A percentile compares a stretch with the other conserved stretches of the same genome.
Conservation (phyloP, 1,140 invertebrate species). For the Halictus rubicundus region DNA sequence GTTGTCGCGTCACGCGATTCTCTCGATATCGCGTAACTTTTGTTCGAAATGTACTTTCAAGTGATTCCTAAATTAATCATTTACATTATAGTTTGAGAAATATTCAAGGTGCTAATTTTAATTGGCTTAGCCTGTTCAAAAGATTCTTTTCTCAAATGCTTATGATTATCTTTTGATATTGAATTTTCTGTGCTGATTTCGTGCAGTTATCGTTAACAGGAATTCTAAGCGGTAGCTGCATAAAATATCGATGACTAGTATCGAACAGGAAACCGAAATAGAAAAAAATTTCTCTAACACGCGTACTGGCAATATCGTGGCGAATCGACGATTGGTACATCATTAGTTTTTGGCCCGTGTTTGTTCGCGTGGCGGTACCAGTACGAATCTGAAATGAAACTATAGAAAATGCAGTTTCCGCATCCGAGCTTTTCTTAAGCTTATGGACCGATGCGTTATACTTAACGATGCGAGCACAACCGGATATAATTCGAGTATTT, state of each 20-base stretch:
- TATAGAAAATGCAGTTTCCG: background rate
- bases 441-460: background rate
- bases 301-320: background rate
- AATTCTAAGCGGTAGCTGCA: background rate
- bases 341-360: background rate
- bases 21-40: no score
- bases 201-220: conserved; percentile 4
- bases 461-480: background rate
- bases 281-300: conserved; percentile 2
- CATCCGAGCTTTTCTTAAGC: background rate
- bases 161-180: background rate
- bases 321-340: background rate
- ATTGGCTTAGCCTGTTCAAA: background rate
- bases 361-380: background rate
- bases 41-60: no score
- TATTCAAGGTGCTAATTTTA: no score
- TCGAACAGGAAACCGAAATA: conserved; percentile 7
- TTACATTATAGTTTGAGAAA: no score
- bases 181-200: no score
- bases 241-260: conserved; percentile 44
- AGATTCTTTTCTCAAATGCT: background rate
- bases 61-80: no score
- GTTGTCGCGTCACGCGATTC: no score
- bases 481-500: conserved; percentile 29
- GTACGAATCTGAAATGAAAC: background rate